Evolutionary conservation across 2,797 vertebrate species (phyloP).

Genomic region (Manis javanica): DNA sequence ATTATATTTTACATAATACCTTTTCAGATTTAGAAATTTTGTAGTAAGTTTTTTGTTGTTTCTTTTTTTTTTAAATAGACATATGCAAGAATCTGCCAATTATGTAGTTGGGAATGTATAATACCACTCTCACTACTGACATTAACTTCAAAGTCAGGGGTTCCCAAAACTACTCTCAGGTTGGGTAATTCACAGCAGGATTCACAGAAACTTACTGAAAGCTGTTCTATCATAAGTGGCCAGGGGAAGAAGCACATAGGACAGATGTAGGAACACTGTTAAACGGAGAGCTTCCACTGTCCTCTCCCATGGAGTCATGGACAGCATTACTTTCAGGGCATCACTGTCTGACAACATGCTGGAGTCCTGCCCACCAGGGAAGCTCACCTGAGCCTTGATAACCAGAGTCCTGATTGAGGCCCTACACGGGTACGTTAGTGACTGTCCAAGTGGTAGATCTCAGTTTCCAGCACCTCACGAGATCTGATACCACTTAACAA

Average conservation of each 20-base stretch:
- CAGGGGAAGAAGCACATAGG: background rate
- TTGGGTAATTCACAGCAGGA: background rate
- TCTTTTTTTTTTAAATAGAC: background rate
- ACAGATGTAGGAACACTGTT: background rate
- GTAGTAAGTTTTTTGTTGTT: background rate
- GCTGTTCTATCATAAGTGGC: background rate
- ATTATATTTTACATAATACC: background rate
- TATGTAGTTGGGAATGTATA: background rate
- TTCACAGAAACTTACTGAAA: background rate
- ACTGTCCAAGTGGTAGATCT: background rate
- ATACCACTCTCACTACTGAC: background rate
- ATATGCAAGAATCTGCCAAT: background rate
- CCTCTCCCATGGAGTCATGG: background rate
- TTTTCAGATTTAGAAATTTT: background rate
- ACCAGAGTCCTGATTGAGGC: background rate
- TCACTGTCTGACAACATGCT: background rate
- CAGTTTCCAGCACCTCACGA: background rate
- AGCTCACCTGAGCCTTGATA: background rate
- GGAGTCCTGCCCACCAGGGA: background rate
- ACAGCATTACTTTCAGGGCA: background rate
- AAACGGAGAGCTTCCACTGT: rapidly evolving
- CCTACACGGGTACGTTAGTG: too few species aligned
- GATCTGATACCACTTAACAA: background rate
- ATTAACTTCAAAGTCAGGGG: background rate
- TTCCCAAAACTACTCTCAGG: background rate